Conservation (phyloP, 2,797 vertebrate species). For the Labroides dimidiatus region DNA sequence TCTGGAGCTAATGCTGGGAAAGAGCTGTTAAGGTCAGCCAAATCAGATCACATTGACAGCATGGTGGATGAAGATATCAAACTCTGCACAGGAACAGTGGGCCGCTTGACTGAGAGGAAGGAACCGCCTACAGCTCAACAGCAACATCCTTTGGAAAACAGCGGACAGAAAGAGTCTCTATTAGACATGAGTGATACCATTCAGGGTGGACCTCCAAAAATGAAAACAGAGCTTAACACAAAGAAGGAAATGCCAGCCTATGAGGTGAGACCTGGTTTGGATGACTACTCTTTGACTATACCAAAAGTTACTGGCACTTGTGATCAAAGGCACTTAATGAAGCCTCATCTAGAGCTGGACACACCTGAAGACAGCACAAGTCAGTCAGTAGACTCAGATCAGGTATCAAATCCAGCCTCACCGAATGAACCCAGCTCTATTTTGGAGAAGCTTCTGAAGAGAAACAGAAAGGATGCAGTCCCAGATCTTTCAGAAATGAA, state of each 20-base stretch:
- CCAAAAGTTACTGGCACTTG: constrained; percentile 26
- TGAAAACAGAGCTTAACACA: constrained; percentile 33
- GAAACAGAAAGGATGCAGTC: constrained; percentile 62
- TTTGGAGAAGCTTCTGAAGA: constrained; percentile 77
- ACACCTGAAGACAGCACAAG: constrained; percentile 14
- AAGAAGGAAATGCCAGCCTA: constrained; percentile 31
- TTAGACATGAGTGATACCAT: constrained; percentile 58
- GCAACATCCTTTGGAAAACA: constrained; percentile 78
- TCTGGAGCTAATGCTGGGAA: constrained; percentile 45
- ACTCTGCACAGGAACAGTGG: constrained; percentile 57
- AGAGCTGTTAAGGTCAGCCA: constrained; percentile 36
- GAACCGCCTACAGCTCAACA: constrained; percentile 59
- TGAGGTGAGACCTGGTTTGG: constrained; percentile 30
- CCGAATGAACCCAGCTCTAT: constrained; percentile 71
- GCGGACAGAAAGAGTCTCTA: constrained; percentile 63
- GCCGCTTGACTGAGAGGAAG: constrained; percentile 65
- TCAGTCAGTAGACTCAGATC: constrained; percentile 11
- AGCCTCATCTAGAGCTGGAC: constrained; percentile 25
- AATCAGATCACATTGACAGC: constrained; percentile 43
- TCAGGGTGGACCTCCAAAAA: constrained; percentile 48
- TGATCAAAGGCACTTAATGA: constrained; percentile 36
- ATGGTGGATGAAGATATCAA: constrained; percentile 44
- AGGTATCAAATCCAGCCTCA: constrained; percentile 15
- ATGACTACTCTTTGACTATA: constrained; percentile 29
- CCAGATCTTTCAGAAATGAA: constrained; percentile 44